Base-by-base conservation (phyloP, 1,140 invertebrate species). In the Camponotus vicinus region DNA sequence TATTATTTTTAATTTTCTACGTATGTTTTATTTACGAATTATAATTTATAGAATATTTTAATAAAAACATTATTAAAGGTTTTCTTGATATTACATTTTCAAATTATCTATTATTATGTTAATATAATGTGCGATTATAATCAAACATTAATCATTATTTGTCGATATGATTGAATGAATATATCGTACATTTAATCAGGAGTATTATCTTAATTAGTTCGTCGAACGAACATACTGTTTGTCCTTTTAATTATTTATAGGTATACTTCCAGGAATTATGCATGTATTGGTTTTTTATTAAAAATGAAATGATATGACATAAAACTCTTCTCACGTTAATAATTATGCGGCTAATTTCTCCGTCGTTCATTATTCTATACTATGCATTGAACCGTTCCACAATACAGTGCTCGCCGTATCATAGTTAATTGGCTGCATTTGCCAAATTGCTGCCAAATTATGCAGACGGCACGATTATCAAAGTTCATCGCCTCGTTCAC, bases 381-480 rank as follows among this genome's bases (percentile, higher is more conserved):
- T 66, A 45, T n/a, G 63, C 21, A 67, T 69, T 80, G n/a, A 70
- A 70, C 40, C 2, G 11, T 66, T 80, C 2, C 40, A n/a, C 34
- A 42, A n/a, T 55, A 11, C 55, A 80, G 40, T 78, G 32, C 8
- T 15, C 40, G 15, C 13, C 15, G 6, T 18, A 52, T 52, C 18
- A 52, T 15, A 52, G 18, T 21, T 63, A 77, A 77, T 77, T 77
- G 75, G 75, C 75, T 63, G 40, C 75, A 45, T 59, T 77, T 32
- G 57, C 75, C 40, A 61, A 77, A 77, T 77, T 77, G 75, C 45
- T 77, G 75, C 57, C 75, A 77, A 77, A 77, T 77, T 77, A 63
- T 77, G 57, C 75, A 77, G 57, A 70, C 49, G 21, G 34, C 15
- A 21, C 37, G 77, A 80, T 80, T 70, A 70, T 13, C 15, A 5